Percentiles rank a stretch among this genome's conserved stretches.
phyloP scores from a whole-genome alignment of 2,113 vertebrate genomes.

The Cranoglanis bouderius region DNA sequence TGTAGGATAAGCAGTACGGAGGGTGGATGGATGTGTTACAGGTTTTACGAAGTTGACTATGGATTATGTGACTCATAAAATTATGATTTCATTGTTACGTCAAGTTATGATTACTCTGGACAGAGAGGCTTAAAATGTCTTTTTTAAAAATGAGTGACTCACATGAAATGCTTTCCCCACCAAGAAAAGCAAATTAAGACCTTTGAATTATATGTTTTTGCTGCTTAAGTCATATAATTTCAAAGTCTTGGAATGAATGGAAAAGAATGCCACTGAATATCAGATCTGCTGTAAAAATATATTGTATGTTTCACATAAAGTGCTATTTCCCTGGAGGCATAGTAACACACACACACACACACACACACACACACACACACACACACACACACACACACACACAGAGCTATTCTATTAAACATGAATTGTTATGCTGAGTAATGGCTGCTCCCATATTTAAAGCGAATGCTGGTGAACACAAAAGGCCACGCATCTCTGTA shows the following conservation, averaged over 20 bases:
- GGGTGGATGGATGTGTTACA: background rate
- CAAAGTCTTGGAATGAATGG: background rate
- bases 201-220: background rate
- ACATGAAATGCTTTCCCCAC: background rate
- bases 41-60: background rate
- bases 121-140: background rate
- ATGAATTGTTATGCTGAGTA: conserved; percentile 11
- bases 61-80: background rate
- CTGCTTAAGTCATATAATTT: background rate
- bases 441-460: conserved; percentile 35
- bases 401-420: conserved; percentile 37
- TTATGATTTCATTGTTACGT: background rate
- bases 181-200: background rate
- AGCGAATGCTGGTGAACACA: conserved; percentile 25
- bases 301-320: conserved; percentile 5
- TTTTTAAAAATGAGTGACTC: background rate
- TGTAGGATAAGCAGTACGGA: no score
- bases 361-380: conserved; percentile 30
- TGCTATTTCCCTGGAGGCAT: background rate
- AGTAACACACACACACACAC: conserved; percentile 22
- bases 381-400: conserved; percentile 24
- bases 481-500: conserved; percentile 26
- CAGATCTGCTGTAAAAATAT: conserved; percentile 4
- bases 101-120: background rate
- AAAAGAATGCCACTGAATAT: background rate